Base-by-base conservation (phyloP, 2,797 vertebrate genomes). In the Myripristis murdjan region DNA sequence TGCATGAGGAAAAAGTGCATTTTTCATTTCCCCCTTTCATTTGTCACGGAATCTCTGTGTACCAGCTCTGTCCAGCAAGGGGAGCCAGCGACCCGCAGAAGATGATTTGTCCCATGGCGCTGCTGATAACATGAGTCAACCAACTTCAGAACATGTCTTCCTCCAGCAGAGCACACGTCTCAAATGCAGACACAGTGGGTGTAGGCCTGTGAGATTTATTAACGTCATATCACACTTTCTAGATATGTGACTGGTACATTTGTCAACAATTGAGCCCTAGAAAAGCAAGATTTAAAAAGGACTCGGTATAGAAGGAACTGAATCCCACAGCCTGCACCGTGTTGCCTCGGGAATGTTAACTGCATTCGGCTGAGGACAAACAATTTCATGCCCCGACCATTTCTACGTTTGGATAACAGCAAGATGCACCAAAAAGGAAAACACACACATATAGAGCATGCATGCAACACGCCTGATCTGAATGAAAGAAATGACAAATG, bases 111-210 rank as follows among this genome's bases (percentile, higher is more conserved):
- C 70, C 81, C 65, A 35, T 62, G 52, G 79, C 79, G 3, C 43
- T 23, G 15, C 39, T 39, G 49, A 81, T 64, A 83, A 71, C 57
- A 74, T 83, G 84, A 87, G 72, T 82, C 86, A 79, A 84, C 66
- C 46, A 58, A 81, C 82, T 81, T 86, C 52, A 83, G 64, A 79
- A 18, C 55, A 57, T 14, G 49, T 67, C 63, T 55, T 77, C 64
- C 43, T 83, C 71, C 66, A 61, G 52, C 69, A 52, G 54, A 75
- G 55, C 15, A 55, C 16, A 16, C 43, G 43, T 4, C 12, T 43
- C 39, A 39, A 14, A 22, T 33, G 24, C 59, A 69, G 8, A 31
- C 52, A 33, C 63, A 66, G 18, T 16, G 33, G 24, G 1, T 47
- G 28, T 37, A 16, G n/a, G n/a, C n/a, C n/a, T n/a, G n/a, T 14